Evolutionary conservation across 35 echinoderm and acorn worm genomes (phyloP).

Genomic region (Ophioderma brevispina): DNA sequence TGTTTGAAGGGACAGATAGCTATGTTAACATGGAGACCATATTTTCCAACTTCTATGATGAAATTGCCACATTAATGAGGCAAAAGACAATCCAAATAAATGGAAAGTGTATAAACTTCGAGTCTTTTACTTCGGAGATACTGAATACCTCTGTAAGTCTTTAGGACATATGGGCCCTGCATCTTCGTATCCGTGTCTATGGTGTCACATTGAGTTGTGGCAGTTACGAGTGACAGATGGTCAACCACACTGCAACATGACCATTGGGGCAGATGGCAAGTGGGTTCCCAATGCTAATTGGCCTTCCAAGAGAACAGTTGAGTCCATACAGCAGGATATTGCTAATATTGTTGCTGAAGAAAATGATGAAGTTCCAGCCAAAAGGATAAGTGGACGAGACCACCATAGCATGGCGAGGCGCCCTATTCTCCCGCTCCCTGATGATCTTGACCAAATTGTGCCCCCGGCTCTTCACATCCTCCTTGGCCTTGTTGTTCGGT

Average conservation of each 20-base stretch:
- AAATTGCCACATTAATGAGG: background rate
- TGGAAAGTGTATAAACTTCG: background rate
- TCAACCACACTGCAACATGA: background rate
- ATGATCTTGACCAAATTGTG: background rate
- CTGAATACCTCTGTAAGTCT: background rate
- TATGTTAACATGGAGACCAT: background rate
- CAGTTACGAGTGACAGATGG: background rate
- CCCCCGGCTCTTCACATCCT: background rate
- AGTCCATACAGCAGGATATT: background rate
- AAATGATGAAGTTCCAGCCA: background rate
- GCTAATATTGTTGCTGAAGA: background rate
- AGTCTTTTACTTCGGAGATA: background rate
- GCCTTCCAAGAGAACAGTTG: background rate
- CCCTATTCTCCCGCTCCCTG: background rate
- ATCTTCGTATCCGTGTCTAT: background rate
- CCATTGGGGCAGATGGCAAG: too few species aligned
- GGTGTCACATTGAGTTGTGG: background rate
- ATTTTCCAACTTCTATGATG: too few species aligned
- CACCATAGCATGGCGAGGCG: background rate
- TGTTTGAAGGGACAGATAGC: background rate
- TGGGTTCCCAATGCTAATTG: background rate
- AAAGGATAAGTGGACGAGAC: background rate
- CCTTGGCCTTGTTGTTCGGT: background rate
- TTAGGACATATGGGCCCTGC: background rate
- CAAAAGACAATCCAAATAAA: background rate